Base-by-base conservation (phyloP, 2,797 vertebrate species). In the Orestias chungarensis region DNA sequence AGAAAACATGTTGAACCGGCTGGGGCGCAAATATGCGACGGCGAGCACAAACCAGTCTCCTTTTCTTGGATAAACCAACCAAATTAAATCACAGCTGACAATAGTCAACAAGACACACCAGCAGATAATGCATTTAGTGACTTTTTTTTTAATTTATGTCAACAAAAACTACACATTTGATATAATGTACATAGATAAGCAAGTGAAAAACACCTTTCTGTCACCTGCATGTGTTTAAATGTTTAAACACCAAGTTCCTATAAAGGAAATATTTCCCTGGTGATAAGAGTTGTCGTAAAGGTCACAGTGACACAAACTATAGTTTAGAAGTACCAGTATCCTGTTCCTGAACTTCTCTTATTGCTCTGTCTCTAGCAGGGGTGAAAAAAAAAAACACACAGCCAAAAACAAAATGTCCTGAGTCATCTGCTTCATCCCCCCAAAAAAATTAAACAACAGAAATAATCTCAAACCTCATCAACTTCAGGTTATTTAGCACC, bases 381-480 rank as follows among this genome's bases (percentile, higher is more conserved):
- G n/a, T n/a, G n/a, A 5, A 11, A 14, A 20, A 15, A 33, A 35
- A 17, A 57, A 17, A 52, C 0, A n/a, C 15, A 38, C 6, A 40
- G 10, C 31, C 57, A 74, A 54, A 31, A 50, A 12, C 27, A 27
- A 68, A 70, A 55, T 10, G 67, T 64, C 14, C 50, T 9, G 29
- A 33, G 15, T 11, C 33, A 46, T 73, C 27, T 44, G 33, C 29
- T 64, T 27, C 15, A n/a, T 27, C 35, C 44, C n/a, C n/a, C n/a
- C n/a, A n/a, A n/a, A n/a, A n/a, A n/a, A n/a, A n/a, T n/a, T n/a
- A 64, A 54, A 68, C 76, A 73, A 46, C 7, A 9, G 38, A 2
- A 17, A 14, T 10, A 33, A 74, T 76, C 72, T 78, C 69, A 67
- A 70, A 35, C 47, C 52, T 75, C 25, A 50, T 57, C 55, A 14